Evolutionary conservation across 1,140 invertebrate species (phyloP).

Genomic region (Lasioglossum albipes): DNA sequence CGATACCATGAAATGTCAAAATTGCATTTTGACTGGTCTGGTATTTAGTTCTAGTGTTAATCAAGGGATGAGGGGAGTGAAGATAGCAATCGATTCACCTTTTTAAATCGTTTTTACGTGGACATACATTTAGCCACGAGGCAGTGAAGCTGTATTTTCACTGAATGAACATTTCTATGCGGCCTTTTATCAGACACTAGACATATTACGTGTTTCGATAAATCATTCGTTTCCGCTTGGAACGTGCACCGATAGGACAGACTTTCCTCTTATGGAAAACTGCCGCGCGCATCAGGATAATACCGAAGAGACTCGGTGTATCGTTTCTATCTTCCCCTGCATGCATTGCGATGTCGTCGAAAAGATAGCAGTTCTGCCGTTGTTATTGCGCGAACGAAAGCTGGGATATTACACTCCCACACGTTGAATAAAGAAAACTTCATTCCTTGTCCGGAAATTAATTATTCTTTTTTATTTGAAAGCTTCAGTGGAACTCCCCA

Average conservation of each 20-base stretch:
- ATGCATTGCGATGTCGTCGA: conserved; percentile 2
- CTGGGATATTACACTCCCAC: neutral
- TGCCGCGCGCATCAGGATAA: conserved; percentile 41
- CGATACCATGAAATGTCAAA: too few species aligned
- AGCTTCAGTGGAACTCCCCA: too few species aligned
- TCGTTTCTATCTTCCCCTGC: conserved; percentile 12
- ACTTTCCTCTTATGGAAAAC: conserved; percentile 12
- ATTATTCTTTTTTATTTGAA: too few species aligned
- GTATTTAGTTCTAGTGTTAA: too few species aligned
- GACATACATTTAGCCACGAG: conserved; percentile 27
- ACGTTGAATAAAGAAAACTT: too few species aligned
- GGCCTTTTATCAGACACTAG: conserved; percentile 46
- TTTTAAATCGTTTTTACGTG: conserved; percentile 10
- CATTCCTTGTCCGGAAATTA: too few species aligned
- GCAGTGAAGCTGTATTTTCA: conserved; percentile 28
- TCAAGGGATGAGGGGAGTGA: too few species aligned
- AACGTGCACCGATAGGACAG: conserved; percentile 38
- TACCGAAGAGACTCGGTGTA: conserved; percentile 27
- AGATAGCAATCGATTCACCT: too few species aligned
- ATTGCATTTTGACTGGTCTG: too few species aligned
- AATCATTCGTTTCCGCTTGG: conserved; percentile 48
- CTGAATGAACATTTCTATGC: conserved; percentile 47
- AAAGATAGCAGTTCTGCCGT: conserved; percentile 36
- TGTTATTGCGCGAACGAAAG: conserved; percentile 33
- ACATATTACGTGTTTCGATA: conserved; percentile 54